A percentile compares a stretch with the other conserved stretches of the same genome.
Evolutionary conservation across 2,113 vertebrate species (phyloP).

Genomic region (Anseranas semipalmata): DNA sequence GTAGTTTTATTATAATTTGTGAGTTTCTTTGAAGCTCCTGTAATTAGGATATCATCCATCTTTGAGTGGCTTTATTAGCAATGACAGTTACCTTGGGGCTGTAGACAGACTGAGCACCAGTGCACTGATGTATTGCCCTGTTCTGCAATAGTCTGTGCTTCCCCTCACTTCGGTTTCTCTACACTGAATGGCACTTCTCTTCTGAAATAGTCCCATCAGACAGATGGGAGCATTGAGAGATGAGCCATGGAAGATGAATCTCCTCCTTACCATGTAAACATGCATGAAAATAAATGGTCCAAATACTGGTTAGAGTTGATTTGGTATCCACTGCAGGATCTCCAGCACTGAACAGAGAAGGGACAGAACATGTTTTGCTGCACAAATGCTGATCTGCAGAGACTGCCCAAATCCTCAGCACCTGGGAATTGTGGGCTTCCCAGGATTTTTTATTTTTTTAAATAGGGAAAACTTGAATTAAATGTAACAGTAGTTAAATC

Average conservation of each 20-base stretch:
- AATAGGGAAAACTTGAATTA: background rate
- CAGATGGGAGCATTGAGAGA: background rate
- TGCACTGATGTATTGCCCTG: rapidly evolving
- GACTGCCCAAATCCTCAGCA: background rate
- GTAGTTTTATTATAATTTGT: background rate
- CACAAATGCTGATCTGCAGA: background rate
- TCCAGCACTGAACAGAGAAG: background rate
- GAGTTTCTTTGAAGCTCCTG: background rate
- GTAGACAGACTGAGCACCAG: background rate
- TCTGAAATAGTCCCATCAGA: background rate
- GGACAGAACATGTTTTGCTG: background rate
- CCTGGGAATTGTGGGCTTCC: background rate
- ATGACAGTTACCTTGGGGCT: background rate
- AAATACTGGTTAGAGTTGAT: background rate
- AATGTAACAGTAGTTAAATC: background rate
- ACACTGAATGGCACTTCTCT: background rate
- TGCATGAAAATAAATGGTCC: no score
- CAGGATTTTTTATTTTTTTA: background rate
- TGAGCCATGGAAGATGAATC: background rate
- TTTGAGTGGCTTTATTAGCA: background rate
- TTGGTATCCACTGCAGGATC: background rate
- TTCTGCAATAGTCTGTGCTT: background rate
- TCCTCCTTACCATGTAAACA: background rate
- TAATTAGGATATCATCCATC: background rate
- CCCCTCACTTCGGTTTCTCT: background rate